A percentile compares a stretch with the other conserved stretches of the same genome.
These are phyloP conservation scores for Megalops cyprinoides DNA, from an alignment of 2,797 vertebrate genomes.

Conservation along the genomic window DNA sequence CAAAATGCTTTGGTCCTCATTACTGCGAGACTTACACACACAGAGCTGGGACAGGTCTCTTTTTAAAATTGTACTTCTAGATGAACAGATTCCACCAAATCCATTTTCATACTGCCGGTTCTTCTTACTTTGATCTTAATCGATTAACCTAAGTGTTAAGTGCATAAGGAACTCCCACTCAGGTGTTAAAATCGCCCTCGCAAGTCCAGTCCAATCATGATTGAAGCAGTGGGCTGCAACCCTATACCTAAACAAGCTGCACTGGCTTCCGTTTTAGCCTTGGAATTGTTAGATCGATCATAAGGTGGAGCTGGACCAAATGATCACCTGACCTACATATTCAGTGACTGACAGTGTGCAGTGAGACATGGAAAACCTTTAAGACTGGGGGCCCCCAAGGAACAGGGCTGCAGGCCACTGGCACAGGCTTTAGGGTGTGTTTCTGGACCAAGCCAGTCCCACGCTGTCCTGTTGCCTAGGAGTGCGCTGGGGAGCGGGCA, in stretches of 20 bases:
- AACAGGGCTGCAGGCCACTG: conserved; percentile 6
- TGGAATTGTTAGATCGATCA: not conserved
- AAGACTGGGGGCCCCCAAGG: not conserved
- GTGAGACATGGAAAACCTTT: not conserved
- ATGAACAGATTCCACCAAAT: not conserved
- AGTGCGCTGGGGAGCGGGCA: conserved; percentile 47
- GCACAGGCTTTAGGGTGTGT: not conserved
- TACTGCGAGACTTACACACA: not conserved
- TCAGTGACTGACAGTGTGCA: not conserved
- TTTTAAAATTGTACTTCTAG: not conserved
- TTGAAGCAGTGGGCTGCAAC: not conserved
- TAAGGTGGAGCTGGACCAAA: not conserved
- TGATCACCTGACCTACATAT: not conserved
- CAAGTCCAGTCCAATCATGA: not conserved
- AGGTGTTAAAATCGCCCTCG: not conserved
- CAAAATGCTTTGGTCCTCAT: not conserved
- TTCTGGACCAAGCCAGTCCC: not conserved
- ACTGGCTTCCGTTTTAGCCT: not conserved
- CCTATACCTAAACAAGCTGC: not conserved
- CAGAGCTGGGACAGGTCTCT: not conserved
- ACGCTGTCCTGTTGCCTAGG: conserved; percentile 13
- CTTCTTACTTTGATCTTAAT: not conserved
- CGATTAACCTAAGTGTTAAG: not conserved
- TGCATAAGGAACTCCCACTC: conserved; percentile 6
- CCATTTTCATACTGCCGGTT: not conserved